phyloP scores from a whole-genome alignment of 2,113 vertebrate genomes.

The Carollia perspicillata region DNA sequence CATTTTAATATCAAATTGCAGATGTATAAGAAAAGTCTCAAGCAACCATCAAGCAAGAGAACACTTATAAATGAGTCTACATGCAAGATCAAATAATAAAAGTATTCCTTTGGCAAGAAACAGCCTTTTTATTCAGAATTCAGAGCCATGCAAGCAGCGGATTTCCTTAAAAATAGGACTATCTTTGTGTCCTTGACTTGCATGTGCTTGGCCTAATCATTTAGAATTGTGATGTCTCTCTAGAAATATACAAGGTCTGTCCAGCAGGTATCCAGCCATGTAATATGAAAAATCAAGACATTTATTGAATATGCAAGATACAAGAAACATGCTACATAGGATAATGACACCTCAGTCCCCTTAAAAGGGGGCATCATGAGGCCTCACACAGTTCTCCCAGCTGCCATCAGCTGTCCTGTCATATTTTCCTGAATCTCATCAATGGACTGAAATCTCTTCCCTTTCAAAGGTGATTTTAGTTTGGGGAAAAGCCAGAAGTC shows the following conservation, averaged over 20 bases:
- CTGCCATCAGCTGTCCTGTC: too few relatives aligned
- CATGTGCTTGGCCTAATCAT: not conserved
- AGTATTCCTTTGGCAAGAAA: slow-evolving; percentile 25
- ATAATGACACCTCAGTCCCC: too few relatives aligned
- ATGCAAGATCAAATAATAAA: not conserved
- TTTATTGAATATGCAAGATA: too few relatives aligned
- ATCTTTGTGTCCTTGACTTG: not conserved
- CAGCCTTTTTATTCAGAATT: not conserved
- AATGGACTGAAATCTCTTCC: too few relatives aligned
- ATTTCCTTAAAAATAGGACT: not conserved
- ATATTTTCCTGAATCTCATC: too few relatives aligned
- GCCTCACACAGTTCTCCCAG: too few relatives aligned
- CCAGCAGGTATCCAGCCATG: too few relatives aligned
- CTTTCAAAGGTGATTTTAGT: too few relatives aligned
- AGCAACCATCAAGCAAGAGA: slow-evolving; percentile 49
- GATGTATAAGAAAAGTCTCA: slow-evolving; percentile 19
- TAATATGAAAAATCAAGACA: too few relatives aligned
- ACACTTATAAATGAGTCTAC: slow-evolving; percentile 14
- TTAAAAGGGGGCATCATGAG: too few relatives aligned
- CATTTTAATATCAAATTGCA: slow-evolving; percentile 57
- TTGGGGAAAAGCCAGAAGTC: too few relatives aligned
- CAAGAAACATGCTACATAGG: too few relatives aligned
- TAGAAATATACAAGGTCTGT: not conserved
- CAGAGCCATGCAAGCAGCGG: not conserved
- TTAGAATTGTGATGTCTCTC: not conserved